phyloP scores from a whole-genome alignment of 1,140 invertebrate species.

The Argopecten irradians region DNA sequence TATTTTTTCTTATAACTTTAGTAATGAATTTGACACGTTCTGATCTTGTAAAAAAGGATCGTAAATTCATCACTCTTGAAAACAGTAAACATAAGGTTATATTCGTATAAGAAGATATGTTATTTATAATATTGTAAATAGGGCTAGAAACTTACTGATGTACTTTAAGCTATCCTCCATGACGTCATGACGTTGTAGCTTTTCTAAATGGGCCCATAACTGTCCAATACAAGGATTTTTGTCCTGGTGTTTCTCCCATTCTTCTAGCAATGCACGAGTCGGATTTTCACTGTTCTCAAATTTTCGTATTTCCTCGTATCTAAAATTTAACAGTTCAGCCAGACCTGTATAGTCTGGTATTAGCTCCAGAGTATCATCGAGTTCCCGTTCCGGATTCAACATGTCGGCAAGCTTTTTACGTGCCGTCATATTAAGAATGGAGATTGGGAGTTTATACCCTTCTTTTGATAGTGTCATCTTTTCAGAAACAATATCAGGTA shows the following conservation, averaged over 20 bases:
- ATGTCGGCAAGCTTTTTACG: background rate
- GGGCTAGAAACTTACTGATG: background rate
- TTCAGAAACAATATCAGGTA: background rate
- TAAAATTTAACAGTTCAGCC: background rate
- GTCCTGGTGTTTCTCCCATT: background rate
- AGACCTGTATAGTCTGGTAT: background rate
- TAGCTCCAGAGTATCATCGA: background rate
- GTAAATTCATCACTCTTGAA: too few species aligned
- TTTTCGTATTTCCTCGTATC: background rate
- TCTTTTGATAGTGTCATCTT: background rate
- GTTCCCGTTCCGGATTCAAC: background rate
- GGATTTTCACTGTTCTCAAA: background rate
- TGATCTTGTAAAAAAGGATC: too few species aligned
- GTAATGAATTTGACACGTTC: too few species aligned
- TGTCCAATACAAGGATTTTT: background rate
- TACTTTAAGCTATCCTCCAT: background rate
- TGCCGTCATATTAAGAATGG: background rate
- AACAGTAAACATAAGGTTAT: too few species aligned
- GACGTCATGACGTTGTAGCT: background rate
- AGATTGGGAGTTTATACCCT: background rate
- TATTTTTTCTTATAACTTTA: too few species aligned
- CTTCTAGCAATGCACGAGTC: background rate
- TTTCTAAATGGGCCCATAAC: background rate
- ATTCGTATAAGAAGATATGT: too few species aligned
- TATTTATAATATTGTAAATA: too few species aligned